These are phyloP conservation scores for Kryptolebias ocellatus DNA, from an alignment of 2,797 vertebrate genomes.

Conservation along the genomic window DNA sequence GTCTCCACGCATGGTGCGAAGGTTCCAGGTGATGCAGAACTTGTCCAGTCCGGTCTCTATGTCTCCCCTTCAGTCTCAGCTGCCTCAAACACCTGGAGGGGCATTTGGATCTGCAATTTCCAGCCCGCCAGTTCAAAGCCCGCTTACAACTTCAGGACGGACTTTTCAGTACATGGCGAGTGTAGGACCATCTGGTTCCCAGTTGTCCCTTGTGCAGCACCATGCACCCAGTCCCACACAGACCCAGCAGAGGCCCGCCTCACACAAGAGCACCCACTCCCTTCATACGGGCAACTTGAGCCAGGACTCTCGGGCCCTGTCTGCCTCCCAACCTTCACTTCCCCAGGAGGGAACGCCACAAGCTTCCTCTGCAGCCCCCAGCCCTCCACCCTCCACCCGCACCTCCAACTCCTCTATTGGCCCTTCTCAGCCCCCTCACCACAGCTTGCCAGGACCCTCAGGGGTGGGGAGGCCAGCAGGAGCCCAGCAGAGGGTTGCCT, in stretches of 20 bases:
- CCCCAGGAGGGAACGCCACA: slow-evolving; percentile 79
- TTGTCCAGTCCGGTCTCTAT: slow-evolving; percentile 86
- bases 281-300: slow-evolving; percentile 86
- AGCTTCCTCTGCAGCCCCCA: slow-evolving; percentile 72
- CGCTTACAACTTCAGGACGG: slow-evolving; percentile 82
- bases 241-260: slow-evolving; percentile 84
- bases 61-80: slow-evolving; percentile 85
- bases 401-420: slow-evolving; percentile 87
- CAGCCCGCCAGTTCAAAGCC: slow-evolving; percentile 85
- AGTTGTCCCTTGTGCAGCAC: slow-evolving; percentile 91
- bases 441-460: slow-evolving; percentile 76
- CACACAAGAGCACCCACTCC: slow-evolving; percentile 87
- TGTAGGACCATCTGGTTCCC: slow-evolving; percentile 83
- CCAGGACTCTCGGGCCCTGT: slow-evolving; percentile 86
- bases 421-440: slow-evolving; percentile 72
- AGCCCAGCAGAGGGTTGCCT: slow-evolving; percentile 74
- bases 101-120: slow-evolving; percentile 75
- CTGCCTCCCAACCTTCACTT: slow-evolving; percentile 92
- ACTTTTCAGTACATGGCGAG: slow-evolving; percentile 83
- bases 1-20: slow-evolving; percentile 90
- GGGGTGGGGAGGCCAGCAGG: slow-evolving; percentile 73
- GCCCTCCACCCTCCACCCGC: slow-evolving; percentile 81
- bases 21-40: slow-evolving; percentile 88
- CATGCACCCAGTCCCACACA: slow-evolving; percentile 84
- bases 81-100: slow-evolving; percentile 75